A percentile compares a stretch with the other conserved stretches of the same genome.
Evolutionary conservation across 2,888 invertebrate species (phyloP).

Genomic region (Pemphredon lugubris): DNA sequence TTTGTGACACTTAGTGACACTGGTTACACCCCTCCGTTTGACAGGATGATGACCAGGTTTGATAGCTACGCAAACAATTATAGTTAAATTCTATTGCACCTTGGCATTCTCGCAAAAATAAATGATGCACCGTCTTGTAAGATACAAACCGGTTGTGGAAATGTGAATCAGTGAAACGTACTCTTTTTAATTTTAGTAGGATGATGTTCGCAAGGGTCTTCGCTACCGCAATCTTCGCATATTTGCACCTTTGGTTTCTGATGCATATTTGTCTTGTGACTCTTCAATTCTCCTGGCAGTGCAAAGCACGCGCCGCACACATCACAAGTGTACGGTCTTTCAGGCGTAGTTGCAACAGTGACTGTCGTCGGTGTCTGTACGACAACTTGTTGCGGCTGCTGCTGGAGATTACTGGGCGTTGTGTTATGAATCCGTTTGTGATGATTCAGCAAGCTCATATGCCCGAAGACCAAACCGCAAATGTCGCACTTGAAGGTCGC

Average conservation of each 20-base stretch:
- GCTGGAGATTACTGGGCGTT: slow-evolving; percentile 78
- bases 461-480: slow-evolving; percentile 92
- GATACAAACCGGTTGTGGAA: too few species aligned
- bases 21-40: slow-evolving; percentile 90
- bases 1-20: slow-evolving; percentile 93
- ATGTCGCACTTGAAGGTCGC: slow-evolving; percentile 95
- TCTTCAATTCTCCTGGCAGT: slow-evolving; percentile 81
- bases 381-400: slow-evolving; percentile 80
- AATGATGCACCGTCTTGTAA: too few species aligned
- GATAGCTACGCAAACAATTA: slow-evolving; percentile 72
- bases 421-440: slow-evolving; percentile 90
- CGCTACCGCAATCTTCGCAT: slow-evolving; percentile 80
- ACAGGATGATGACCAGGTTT: slow-evolving; percentile 87
- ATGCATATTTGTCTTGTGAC: slow-evolving; percentile 82
- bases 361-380: slow-evolving; percentile 80
- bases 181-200: slow-evolving; percentile 80
- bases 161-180: too few species aligned
- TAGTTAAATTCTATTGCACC: neutral
- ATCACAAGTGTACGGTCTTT: slow-evolving; percentile 81
- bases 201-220: slow-evolving; percentile 80
- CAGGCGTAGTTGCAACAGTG: slow-evolving; percentile 78
- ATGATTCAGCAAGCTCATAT: slow-evolving; percentile 90
- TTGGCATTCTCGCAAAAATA: too few species aligned
- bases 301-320: slow-evolving; percentile 81
- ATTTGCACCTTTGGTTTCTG: slow-evolving; percentile 79